Conservation (phyloP, 1,140 invertebrate species). For the Drosophila ambigua region DNA sequence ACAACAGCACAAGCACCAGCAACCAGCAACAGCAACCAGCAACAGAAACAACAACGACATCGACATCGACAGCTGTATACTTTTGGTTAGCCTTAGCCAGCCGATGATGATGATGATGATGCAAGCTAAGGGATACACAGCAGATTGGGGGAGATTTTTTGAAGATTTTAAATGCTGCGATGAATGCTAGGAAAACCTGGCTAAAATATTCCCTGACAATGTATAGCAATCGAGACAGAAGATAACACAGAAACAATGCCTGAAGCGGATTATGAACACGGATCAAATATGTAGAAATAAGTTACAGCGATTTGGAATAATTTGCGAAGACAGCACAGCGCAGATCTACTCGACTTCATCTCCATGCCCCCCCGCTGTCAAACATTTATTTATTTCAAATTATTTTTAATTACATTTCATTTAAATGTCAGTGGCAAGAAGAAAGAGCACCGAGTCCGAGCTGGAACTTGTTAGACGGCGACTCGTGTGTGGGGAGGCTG, state of each 20-base stretch:
- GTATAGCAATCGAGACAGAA: too few species aligned
- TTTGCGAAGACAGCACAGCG: too few species aligned
- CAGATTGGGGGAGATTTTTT: conserved; percentile 3
- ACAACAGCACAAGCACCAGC: conserved; percentile 39
- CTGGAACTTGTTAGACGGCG: conserved; percentile 49
- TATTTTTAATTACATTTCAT: conserved; percentile 66
- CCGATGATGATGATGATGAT: conserved; percentile 31
- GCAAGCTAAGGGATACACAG: conserved; percentile 38
- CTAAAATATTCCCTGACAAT: too few species aligned
- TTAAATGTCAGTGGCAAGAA: conserved; percentile 68
- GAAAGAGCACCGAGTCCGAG: neutral
- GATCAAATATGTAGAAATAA: too few species aligned
- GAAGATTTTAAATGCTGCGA: too few species aligned
- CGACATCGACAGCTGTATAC: conserved; percentile 40
- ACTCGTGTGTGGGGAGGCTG: conserved; percentile 22
- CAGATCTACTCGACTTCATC: too few species aligned
- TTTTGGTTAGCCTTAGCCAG: conserved; percentile 17
- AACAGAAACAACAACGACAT: conserved; percentile 16
- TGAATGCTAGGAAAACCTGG: too few species aligned
- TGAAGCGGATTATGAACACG: too few species aligned
- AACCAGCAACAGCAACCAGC: conserved; percentile 1
- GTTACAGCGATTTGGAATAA: too few species aligned
- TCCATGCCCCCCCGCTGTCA: too few species aligned
- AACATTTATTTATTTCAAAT: conserved; percentile 10
- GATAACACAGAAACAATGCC: too few species aligned